phyloP scores from a whole-genome alignment of 2,888 invertebrate genomes.

The Acanthococcus lagerstroemiae region DNA sequence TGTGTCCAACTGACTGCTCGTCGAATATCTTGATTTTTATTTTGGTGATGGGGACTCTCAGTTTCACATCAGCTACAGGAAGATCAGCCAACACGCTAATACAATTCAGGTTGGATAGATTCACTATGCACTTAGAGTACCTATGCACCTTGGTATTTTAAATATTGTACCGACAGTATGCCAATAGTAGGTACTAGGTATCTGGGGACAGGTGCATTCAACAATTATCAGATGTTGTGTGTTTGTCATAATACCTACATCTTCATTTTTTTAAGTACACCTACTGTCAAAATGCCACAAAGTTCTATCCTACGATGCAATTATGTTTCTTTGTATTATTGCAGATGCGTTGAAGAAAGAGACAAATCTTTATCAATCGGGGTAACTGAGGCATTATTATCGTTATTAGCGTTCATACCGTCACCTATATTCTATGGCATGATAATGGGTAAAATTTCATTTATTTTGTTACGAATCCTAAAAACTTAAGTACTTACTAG shows the following conservation, averaged over 20 bases:
- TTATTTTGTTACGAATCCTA: conserved; percentile 6
- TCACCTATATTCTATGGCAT: conserved; percentile 44
- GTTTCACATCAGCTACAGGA: conserved; percentile 37
- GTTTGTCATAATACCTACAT: too few species aligned
- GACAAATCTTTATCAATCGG: conserved; percentile 41
- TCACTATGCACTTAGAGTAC: neutral
- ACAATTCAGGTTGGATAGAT: conserved; percentile 35
- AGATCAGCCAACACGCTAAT: conserved; percentile 37
- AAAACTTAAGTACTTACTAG: neutral
- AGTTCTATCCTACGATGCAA: too few species aligned
- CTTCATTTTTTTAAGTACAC: too few species aligned
- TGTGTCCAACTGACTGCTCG: conserved; percentile 37
- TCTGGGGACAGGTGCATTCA: too few species aligned
- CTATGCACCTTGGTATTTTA: too few species aligned
- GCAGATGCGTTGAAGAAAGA: conserved; percentile 40
- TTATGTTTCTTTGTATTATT: too few species aligned
- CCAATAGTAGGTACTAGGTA: too few species aligned
- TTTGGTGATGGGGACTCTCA: conserved; percentile 35
- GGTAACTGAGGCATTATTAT: conserved; percentile 38
- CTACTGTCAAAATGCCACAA: too few species aligned
- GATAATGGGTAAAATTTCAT: conserved; percentile 39
- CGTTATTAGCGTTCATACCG: conserved; percentile 42
- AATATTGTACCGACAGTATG: too few species aligned
- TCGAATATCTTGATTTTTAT: conserved; percentile 37
- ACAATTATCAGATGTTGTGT: too few species aligned